Evolutionary conservation across 2,797 vertebrate genomes (phyloP).

Genomic region (Vireo griseus): DNA sequence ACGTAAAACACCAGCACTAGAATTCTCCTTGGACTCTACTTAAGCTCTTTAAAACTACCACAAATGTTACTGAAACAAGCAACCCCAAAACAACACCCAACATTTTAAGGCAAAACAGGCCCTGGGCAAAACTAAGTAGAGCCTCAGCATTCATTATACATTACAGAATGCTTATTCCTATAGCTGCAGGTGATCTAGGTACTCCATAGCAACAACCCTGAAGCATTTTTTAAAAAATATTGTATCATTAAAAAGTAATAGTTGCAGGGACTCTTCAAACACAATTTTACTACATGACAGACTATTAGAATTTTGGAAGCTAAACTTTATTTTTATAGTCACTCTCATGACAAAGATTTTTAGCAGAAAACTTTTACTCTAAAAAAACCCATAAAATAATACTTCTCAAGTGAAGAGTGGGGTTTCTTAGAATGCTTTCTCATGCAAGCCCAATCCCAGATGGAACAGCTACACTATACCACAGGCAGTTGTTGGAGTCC

Average conservation of each 20-base stretch:
- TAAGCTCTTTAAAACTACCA: not conserved
- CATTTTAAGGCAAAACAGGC: constrained; percentile 31
- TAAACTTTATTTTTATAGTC: not conserved
- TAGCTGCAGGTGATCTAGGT: constrained; percentile 28
- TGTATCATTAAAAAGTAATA: constrained; percentile 15
- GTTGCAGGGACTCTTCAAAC: not conserved
- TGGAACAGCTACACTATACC: fast-evolving
- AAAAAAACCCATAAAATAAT: not conserved
- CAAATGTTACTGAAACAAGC: not conserved
- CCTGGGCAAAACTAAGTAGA: constrained; percentile 13
- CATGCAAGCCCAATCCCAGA: not conserved
- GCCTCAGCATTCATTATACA: constrained; percentile 21
- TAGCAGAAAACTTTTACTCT: not conserved
- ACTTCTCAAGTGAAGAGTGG: not conserved
- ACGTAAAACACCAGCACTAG: not conserved
- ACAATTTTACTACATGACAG: not conserved
- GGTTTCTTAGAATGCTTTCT: not conserved
- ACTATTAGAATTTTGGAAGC: not conserved
- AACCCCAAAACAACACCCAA: not conserved
- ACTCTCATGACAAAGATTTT: not conserved
- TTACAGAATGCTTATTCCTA: constrained; percentile 20
- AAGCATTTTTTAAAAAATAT: not conserved
- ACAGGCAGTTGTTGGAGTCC: not conserved
- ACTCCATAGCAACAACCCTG: not conserved
- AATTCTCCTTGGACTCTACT: not conserved